Evolutionary conservation across 2,888 invertebrate species (phyloP), one percentile per base, ranked within the genome.

Genomic region (Zeuzera pyrina): DNA sequence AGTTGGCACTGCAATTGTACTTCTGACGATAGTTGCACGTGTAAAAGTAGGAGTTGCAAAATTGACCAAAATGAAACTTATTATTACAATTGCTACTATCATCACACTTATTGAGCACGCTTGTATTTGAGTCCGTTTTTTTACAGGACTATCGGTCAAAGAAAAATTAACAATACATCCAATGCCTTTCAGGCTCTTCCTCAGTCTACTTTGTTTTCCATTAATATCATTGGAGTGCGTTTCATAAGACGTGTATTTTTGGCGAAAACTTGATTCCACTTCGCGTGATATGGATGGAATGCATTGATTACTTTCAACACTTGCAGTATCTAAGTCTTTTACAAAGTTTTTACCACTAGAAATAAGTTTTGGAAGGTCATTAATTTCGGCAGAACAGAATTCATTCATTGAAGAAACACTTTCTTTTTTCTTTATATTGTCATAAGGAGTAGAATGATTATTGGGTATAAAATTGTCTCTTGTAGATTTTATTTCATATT

Each of bases 81-180:
- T 79, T 15, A 77, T 63, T 59, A 84, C 64, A 38, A 85, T 79
- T 39, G 84, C 79, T 57, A 84, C 52, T 51, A 84, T 74, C 77
- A 83, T 81, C 54, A 83, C 67, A 67, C 78, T 81, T 66, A 83
- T 78, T 74, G 83, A 83, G 72, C 79, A 83, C 38, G 81, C 81
- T 60, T 79, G 78, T 56, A 84, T 78, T 62, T 79, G 81, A 43
- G 73, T 83, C 51, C 77, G 61, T 50, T 78, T 84, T 43, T 78
- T 81, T 24, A 78, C 61, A 35, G 74, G 66, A 47, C 68, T 76
- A 47, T 83, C 78, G 47, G 69, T 69, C 46, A 77, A 54, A 39
- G 76, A 63, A 47, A 81, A 74, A 49, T 78, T 73, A 29, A 84
- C 62, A 33, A 83, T 64, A 63, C 83, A 83, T 24, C 78, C 73